phyloP scores from a whole-genome alignment of 1,140 invertebrate genomes.

The Nylanderia fulva region DNA sequence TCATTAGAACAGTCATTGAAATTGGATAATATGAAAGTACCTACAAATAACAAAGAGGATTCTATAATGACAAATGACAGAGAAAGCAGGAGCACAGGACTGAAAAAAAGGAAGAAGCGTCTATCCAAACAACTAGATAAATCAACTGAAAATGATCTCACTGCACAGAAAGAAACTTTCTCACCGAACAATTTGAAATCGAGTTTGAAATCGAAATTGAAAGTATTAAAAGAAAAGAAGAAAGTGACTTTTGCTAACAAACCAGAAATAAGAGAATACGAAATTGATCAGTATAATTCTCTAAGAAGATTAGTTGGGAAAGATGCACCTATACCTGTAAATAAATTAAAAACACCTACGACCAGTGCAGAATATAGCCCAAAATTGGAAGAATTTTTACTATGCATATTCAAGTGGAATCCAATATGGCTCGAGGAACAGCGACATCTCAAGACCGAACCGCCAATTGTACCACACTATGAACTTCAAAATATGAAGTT shows the following conservation, averaged over 20 bases:
- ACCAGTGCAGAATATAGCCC: constrained; percentile 20
- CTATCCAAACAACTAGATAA: neutral
- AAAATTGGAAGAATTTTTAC: constrained; percentile 76
- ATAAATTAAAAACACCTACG: constrained; percentile 32
- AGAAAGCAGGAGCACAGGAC: neutral
- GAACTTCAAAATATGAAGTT: constrained; percentile 64
- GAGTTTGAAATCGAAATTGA: neutral
- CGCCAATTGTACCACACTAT: constrained; percentile 69
- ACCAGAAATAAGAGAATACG: constrained; percentile 66
- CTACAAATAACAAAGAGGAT: neutral
- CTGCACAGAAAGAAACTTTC: constrained; percentile 31
- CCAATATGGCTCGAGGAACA: constrained; percentile 80
- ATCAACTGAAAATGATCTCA: neutral
- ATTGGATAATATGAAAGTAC: neutral
- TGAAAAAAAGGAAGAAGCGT: neutral
- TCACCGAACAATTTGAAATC: constrained; percentile 8
- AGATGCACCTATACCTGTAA: constrained; percentile 65
- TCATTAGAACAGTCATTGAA: neutral
- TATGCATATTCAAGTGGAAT: constrained; percentile 76
- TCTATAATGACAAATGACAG: neutral
- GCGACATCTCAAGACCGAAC: constrained; percentile 46
- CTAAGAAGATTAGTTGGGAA: constrained; percentile 72
- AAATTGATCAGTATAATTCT: constrained; percentile 72
- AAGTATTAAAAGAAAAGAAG: constrained; percentile 68
- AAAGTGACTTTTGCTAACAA: constrained; percentile 71